phyloP scores from a whole-genome alignment of 2,888 invertebrate species.

The Tachina grossa region DNA sequence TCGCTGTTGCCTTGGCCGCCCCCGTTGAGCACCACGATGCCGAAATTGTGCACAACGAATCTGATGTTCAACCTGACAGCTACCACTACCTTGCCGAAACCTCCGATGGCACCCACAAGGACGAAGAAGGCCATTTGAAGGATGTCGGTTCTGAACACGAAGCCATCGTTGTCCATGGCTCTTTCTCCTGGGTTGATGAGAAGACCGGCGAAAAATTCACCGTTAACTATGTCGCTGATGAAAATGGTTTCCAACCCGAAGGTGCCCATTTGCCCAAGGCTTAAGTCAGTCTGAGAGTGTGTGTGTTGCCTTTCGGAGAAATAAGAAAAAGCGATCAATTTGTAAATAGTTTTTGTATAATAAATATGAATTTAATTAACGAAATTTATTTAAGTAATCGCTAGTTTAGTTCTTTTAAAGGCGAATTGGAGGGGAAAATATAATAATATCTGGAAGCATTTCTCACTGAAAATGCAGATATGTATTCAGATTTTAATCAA shows the following conservation, averaged over 20 bases:
- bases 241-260: constrained; percentile 81
- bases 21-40: constrained; percentile 77
- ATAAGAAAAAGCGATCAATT: not conserved
- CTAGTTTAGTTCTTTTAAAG: not conserved
- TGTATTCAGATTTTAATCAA: too few species aligned
- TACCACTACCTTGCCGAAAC: constrained; percentile 75
- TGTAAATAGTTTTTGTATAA: constrained; percentile 12
- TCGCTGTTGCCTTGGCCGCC: constrained; percentile 75
- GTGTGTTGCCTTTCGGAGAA: not conserved
- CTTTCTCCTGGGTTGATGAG: constrained; percentile 84
- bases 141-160: constrained; percentile 84
- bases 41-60: constrained; percentile 84
- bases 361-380: not conserved
- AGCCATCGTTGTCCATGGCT: constrained; percentile 83
- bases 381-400: not conserved
- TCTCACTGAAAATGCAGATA: too few species aligned
- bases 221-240: constrained; percentile 82
- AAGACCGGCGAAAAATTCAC: constrained; percentile 84
- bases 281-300: not conserved
- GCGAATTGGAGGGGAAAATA: too few species aligned
- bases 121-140: constrained; percentile 83
- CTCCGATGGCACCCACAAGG: constrained; percentile 83
- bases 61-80: constrained; percentile 79
- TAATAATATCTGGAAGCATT: too few species aligned
- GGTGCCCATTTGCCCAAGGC: constrained; percentile 82